These are phyloP conservation scores for Chlorocebus sabaeus DNA, from an alignment of 2,113 vertebrate genomes.

Conservation along the genomic window DNA sequence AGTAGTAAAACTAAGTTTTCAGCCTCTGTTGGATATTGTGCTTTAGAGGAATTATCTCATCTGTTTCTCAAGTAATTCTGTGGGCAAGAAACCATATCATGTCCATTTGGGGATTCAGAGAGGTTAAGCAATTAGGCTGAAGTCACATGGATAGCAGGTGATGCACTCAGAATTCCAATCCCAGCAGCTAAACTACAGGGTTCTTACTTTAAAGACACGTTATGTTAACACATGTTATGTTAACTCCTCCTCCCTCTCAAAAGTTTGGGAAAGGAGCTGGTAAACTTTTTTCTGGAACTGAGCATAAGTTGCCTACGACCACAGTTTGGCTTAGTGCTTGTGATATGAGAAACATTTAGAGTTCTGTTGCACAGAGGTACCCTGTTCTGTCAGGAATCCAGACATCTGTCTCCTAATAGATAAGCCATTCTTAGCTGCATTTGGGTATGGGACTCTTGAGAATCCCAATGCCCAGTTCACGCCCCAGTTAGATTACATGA, in stretches of 20 bases:
- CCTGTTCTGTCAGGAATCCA: background rate
- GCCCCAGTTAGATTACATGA: background rate
- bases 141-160: background rate
- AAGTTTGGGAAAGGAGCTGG: background rate
- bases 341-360: background rate
- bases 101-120: background rate
- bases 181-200: background rate
- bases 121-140: background rate
- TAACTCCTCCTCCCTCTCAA: background rate
- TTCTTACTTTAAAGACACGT: background rate
- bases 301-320: background rate
- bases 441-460: background rate
- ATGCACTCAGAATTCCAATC: background rate
- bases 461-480: background rate
- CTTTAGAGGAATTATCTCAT: slow-evolving; percentile 11
- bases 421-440: background rate
- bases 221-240: background rate
- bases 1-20: background rate
- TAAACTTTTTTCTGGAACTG: background rate
- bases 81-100: background rate
- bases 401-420: background rate
- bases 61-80: background rate
- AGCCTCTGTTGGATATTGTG: background rate
- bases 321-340: background rate
- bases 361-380: background rate